Evolutionary conservation across 2,888 invertebrate genomes (phyloP), one percentile per base, ranked within the genome.

Genomic region (Epirrita christyi): DNA sequence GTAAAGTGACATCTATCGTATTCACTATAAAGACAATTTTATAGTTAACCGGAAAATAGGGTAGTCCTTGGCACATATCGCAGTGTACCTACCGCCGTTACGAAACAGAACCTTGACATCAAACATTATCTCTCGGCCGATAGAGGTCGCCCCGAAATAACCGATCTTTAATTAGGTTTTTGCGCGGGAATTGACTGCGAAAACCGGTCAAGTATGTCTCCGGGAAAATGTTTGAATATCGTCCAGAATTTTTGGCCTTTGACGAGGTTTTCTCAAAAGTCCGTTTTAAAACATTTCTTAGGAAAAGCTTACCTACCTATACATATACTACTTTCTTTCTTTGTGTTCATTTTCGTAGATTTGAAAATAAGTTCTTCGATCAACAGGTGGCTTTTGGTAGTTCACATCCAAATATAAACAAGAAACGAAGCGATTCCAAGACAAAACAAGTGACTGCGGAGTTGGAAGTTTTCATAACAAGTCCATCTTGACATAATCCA

Each of bases 51-150:
- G 83, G 83, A 81, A 85, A 81, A 80, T 74, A 74, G 73, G 67
- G 71, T 70, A 72, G 72, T 65, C 90, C 90, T 87, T 90, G 89
- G 81, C 90, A 88, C 77, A 75, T 82, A 76, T 88, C 67, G n/a
- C n/a, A n/a, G n/a, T n/a, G n/a, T 32, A 32, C 9, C 32, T 75
- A 75, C 64, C 74, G 63, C 66, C 61, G 79, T 89, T 90, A 91
- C 86, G 83, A 85, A 82, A 89, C 72, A 38, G 56, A 78, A 79
- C 91, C 91, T 91, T 91, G 91, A 91, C 91, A 92, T 86, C 81
- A 86, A 84, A 88, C 76, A 80, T 86, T 90, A 92, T 90, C 90
- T 77, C 64, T 66, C 83, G 82, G 80, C 84, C 80, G 83, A 79
- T 76, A 87, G 86, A 88, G 88, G 90, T 81, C 88, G 81, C 73